Evolutionary conservation across 1,140 invertebrate species (phyloP), one percentile per base, ranked within the genome.

Genomic region (Hylaeus anthracinus): DNA sequence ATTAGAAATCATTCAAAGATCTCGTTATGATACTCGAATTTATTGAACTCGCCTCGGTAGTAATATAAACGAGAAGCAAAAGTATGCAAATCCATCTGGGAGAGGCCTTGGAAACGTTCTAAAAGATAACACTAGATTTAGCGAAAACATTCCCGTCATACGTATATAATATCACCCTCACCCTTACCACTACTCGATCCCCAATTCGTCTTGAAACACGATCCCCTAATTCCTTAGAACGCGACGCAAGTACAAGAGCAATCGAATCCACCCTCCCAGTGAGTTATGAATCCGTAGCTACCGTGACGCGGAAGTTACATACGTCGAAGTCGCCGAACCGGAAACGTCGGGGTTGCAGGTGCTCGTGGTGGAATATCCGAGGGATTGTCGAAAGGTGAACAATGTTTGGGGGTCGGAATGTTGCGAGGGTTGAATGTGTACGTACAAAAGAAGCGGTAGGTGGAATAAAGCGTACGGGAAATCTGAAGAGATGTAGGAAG

Each of bases 351-450:
- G 41, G 15, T 55, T 5, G 67, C 67, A 78, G 75, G 69, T 78
- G 67, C 48, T n/a, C 51, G n/a, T 10, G 63, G 12, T n/a, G 9
- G 9, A n/a, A 51, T 64, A 63, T 55, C 12, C 76, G 2, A 45
- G 76, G 58, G 26, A 26, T 72, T 70, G 56, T 55, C 58, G 76
- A 72, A 39, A 55, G 58, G 67, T 72, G 67, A 72, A 78, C 76
- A 56, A 72, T 55, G 75, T 78, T 78, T 45, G 9, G 69, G 48
- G 14, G 58, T 64, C 45, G 15, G 58, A 72, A 63, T 45, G 48
- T 64, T 45, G 48, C 67, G 58, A 12, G 9, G 12, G 26, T 15
- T 26, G 48, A 37, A n/a, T n/a, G 67, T 78, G 58, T 78, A 72
- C n/a, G 12, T 39, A 51, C 37, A 39, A 63, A 71, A 53, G 72